A percentile compares a stretch with the other conserved stretches of the same genome.
Evolutionary conservation across 2,888 invertebrate genomes (phyloP).

Genomic region (Eristalinus sepulchralis): DNA sequence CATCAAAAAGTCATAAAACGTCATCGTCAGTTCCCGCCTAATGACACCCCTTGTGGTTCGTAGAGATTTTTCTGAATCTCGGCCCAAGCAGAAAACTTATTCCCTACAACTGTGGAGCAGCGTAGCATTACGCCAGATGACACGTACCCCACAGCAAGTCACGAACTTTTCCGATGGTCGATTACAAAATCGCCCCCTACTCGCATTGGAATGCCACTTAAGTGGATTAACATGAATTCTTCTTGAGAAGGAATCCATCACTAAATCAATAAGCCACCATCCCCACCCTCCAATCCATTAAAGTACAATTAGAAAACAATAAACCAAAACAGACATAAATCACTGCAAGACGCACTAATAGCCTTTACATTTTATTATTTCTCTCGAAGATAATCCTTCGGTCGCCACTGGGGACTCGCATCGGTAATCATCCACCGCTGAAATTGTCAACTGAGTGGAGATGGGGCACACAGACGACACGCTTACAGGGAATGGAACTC

Average conservation of each 20-base stretch:
- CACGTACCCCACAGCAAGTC: background rate
- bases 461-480: background rate
- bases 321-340: slow-evolving; percentile 42
- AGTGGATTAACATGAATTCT: background rate
- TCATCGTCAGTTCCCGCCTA: background rate
- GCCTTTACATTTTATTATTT: slow-evolving; percentile 30
- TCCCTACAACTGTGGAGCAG: background rate
- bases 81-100: background rate
- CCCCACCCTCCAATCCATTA: slow-evolving; percentile 2
- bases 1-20: background rate
- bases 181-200: background rate
- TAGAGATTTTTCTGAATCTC: background rate
- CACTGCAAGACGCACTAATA: background rate
- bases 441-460: background rate
- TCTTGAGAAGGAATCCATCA: background rate
- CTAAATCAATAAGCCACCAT: background rate
- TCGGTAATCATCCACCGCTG: background rate
- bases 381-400: background rate
- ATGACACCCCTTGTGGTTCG: background rate
- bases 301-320: slow-evolving; percentile 46
- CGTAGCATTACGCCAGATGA: background rate
- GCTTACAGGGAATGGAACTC: background rate
- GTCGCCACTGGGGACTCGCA: background rate
- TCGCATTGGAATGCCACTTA: background rate
- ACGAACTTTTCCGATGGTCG: background rate